Conservation (phyloP, 2,888 invertebrate genomes). For the Phlogophora meticulosa region DNA sequence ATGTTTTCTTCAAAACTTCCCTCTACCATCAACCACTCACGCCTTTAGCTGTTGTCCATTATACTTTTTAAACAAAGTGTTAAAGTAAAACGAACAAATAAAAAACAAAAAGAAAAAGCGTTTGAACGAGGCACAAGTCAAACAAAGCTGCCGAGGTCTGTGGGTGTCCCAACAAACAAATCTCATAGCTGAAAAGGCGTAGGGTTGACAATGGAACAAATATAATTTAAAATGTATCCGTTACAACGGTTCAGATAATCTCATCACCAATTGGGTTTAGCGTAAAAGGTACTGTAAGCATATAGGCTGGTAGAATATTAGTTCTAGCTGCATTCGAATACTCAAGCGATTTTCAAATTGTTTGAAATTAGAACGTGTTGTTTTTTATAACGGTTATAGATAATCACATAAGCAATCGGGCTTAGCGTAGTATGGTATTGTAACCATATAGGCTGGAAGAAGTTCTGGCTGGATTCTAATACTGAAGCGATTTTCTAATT, state of each 20-base stretch:
- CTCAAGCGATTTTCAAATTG: too few species aligned
- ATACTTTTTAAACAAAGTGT: constrained; percentile 38
- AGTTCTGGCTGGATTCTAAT: too few species aligned
- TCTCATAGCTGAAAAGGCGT: constrained; percentile 49
- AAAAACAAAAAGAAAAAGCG: constrained; percentile 44
- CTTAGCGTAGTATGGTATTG: too few species aligned
- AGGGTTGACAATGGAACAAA: constrained; percentile 53
- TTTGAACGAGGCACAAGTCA: constrained; percentile 64
- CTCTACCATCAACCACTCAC: constrained; percentile 33
- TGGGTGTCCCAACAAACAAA: constrained; percentile 69
- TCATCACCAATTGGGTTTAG: not conserved
- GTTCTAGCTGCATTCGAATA: too few species aligned
- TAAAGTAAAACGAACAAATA: constrained; percentile 44
- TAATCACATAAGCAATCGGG: too few species aligned
- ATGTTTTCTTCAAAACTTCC: constrained; percentile 36
- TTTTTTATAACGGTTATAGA: too few species aligned
- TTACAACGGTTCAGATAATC: not conserved
- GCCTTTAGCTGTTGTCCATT: constrained; percentile 24
- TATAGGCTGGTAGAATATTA: too few species aligned
- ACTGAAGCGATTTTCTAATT: too few species aligned
- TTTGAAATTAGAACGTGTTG: too few species aligned
- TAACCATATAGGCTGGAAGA: too few species aligned
- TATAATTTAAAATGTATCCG: constrained; percentile 21
- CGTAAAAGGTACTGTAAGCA: too few species aligned
- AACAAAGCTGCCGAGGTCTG: constrained; percentile 61